Evolutionary conservation across 2,113 vertebrate genomes (phyloP).

Genomic region (Nannobrachium achirus): DNA sequence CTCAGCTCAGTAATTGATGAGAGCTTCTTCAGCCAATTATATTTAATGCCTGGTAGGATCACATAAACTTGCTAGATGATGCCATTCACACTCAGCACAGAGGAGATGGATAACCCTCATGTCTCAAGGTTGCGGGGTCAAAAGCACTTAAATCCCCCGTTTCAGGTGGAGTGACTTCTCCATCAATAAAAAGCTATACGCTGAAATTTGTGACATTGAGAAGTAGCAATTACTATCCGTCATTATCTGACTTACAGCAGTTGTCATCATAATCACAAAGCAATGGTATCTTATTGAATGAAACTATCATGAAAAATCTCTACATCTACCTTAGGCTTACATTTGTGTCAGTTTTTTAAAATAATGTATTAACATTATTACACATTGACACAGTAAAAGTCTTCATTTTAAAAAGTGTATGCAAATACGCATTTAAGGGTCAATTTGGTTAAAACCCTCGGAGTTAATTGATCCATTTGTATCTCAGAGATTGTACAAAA

Average conservation of each 20-base stretch:
- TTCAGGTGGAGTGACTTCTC: conserved; percentile 30
- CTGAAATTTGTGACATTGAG: neutral
- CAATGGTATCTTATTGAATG: conserved; percentile 13
- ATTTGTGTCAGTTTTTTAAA: too few species aligned
- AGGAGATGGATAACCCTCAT: conserved; percentile 37
- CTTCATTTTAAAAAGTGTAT: neutral
- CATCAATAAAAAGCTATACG: conserved; percentile 29
- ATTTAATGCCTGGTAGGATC: conserved; percentile 57
- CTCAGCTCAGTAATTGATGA: conserved; percentile 58
- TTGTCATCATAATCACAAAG: neutral
- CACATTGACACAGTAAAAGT: too few species aligned
- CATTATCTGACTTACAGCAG: conserved; percentile 34
- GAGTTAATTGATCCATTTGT: too few species aligned
- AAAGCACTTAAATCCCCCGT: conserved; percentile 41
- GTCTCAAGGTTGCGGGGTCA: conserved; percentile 46
- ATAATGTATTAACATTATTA: too few species aligned
- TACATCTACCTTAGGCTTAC: too few species aligned
- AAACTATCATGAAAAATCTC: conserved; percentile 1
- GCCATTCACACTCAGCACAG: conserved; percentile 5
- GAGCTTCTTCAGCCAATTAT: conserved; percentile 54
- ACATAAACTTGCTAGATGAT: conserved; percentile 43
- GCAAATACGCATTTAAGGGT: too few species aligned
- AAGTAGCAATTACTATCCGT: conserved; percentile 11
- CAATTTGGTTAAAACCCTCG: too few species aligned
- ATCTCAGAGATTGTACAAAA: too few species aligned